phyloP scores from a whole-genome alignment of 2,797 vertebrate genomes.

The Micropoecilia bifurca region DNA sequence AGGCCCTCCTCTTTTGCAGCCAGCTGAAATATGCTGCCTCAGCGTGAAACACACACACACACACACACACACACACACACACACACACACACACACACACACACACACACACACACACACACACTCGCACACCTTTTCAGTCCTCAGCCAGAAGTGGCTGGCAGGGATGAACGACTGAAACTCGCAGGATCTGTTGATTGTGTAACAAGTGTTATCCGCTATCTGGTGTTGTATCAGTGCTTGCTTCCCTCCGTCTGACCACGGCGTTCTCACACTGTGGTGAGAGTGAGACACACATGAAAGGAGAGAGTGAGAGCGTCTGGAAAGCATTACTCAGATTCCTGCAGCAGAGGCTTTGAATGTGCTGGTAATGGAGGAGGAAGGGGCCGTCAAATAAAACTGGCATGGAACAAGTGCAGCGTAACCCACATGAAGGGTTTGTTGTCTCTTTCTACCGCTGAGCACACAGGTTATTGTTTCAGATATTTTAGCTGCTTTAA shows the following conservation, averaged over 20 bases:
- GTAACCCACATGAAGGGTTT: neutral
- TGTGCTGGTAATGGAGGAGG: neutral
- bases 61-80: no score
- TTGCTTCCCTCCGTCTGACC: constrained; percentile 37
- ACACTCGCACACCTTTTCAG: constrained; percentile 19
- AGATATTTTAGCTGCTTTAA: neutral
- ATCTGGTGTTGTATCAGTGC: constrained; percentile 14
- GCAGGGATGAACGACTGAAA: neutral
- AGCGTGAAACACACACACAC: constrained; percentile 53
- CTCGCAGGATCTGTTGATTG: neutral
- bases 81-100: no score
- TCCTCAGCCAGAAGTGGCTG: constrained; percentile 10
- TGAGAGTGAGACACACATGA: constrained; percentile 23
- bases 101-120: constrained; percentile 19
- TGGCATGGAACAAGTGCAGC: constrained; percentile 14
- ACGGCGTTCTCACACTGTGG: constrained; percentile 29
- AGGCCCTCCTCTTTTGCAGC: constrained; percentile 48
- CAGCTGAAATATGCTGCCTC: constrained; percentile 67
- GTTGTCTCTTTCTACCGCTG: neutral
- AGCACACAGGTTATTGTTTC: neutral
- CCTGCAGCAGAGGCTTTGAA: constrained; percentile 61
- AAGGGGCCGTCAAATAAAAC: constrained; percentile 20
- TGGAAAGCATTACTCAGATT: constrained; percentile 82
- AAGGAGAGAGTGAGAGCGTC: constrained; percentile 44
- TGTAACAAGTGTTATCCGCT: constrained; percentile 4